Conservation (phyloP, 2,888 invertebrate genomes). For the Acanthosepion esculentum region DNA sequence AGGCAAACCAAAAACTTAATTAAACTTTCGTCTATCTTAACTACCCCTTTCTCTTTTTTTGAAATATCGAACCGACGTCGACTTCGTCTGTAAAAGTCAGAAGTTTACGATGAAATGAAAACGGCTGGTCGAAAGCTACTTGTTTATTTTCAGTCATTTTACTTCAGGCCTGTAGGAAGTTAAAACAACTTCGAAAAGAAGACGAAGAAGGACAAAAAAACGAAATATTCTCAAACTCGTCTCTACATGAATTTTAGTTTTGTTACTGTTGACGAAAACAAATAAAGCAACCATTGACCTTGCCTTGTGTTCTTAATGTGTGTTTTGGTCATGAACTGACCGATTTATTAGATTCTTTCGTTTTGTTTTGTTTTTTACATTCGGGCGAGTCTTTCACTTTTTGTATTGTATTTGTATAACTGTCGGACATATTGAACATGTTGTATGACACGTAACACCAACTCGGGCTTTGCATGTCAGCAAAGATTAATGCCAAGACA, state of each 20-base stretch:
- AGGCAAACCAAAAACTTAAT: too few relatives aligned
- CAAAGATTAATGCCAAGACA: not conserved
- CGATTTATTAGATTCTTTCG: not conserved
- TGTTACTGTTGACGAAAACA: not conserved
- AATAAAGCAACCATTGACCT: not conserved
- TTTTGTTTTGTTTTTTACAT: not conserved
- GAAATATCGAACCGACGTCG: too few relatives aligned
- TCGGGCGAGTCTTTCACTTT: not conserved
- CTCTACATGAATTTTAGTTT: not conserved
- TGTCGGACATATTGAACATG: not conserved
- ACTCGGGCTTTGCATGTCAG: not conserved
- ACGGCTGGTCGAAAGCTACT: too few relatives aligned
- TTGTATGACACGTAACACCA: conserved; percentile 33
- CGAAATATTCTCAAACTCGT: not conserved
- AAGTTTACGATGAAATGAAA: too few relatives aligned
- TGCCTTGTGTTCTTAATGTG: not conserved
- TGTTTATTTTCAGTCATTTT: too few relatives aligned
- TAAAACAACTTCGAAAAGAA: too few relatives aligned
- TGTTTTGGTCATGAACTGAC: not conserved
- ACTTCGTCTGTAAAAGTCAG: too few relatives aligned
- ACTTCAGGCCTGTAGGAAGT: too few relatives aligned
- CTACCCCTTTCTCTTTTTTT: too few relatives aligned
- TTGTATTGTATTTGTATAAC: not conserved
- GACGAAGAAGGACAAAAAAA: too few relatives aligned
- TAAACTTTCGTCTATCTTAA: too few relatives aligned